Evolutionary conservation across 2,888 invertebrate genomes (phyloP).

Genomic region (Apodemia hepburni): DNA sequence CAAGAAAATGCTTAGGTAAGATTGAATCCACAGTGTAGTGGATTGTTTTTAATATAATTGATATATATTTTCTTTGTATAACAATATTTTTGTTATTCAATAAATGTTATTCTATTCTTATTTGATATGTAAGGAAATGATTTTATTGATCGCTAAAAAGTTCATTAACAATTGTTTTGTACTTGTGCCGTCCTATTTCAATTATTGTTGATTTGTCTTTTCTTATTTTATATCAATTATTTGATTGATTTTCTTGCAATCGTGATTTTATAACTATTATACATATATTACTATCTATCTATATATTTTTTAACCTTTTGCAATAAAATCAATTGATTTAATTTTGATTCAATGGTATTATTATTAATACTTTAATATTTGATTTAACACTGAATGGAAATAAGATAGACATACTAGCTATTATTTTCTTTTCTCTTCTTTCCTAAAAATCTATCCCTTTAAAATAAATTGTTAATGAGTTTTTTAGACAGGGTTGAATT

Average conservation of each 20-base stretch:
- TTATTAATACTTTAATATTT: slow-evolving; percentile 16
- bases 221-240: slow-evolving; percentile 22
- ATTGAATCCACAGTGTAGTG: too few relatives aligned
- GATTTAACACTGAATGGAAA: too few relatives aligned
- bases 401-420: too few relatives aligned
- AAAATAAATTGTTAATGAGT: slow-evolving; percentile 34
- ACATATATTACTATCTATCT: slow-evolving; percentile 28
- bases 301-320: slow-evolving; percentile 49
- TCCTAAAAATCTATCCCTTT: too few relatives aligned
- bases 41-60: neutral
- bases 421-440: too few relatives aligned
- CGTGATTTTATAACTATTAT: slow-evolving; percentile 37
- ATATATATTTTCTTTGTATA: slow-evolving; percentile 2
- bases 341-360: slow-evolving; percentile 28
- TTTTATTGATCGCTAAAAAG: slow-evolving; percentile 29
- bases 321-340: slow-evolving; percentile 46
- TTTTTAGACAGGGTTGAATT: slow-evolving; percentile 39
- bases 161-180: slow-evolving; percentile 30
- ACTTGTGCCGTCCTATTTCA: slow-evolving; percentile 24
- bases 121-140: neutral
- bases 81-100: neutral
- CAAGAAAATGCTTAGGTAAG: too few relatives aligned
- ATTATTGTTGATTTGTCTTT: slow-evolving; percentile 21
- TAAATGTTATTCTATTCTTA: neutral
- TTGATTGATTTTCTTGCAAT: slow-evolving; percentile 51